Percentiles rank a stretch among this genome's conserved stretches.
These are phyloP conservation scores for Meghimatium bilineatum DNA, from an alignment of 2,888 invertebrate genomes.

Conservation along the genomic window DNA sequence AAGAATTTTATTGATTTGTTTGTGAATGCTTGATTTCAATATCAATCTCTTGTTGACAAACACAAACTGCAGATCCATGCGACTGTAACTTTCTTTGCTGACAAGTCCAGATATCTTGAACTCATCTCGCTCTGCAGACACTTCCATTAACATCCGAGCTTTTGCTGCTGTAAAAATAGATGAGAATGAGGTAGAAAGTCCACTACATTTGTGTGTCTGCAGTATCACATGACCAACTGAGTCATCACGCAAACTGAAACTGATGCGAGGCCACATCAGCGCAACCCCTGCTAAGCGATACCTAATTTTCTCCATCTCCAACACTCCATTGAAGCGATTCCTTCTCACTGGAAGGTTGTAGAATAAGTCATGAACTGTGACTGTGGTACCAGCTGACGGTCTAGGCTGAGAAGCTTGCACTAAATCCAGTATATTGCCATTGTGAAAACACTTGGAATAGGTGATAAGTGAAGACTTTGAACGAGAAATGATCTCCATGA, in stretches of 20 bases:
- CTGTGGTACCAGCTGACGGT: constrained; percentile 85
- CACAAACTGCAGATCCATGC: constrained; percentile 81
- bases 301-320: constrained; percentile 82
- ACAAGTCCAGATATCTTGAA: constrained; percentile 82
- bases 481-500: constrained; percentile 82
- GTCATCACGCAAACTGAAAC: constrained; percentile 85
- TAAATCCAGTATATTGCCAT: constrained; percentile 78
- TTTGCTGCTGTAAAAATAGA: constrained; percentile 78
- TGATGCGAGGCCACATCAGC: constrained; percentile 82
- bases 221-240: constrained; percentile 81
- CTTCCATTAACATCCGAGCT: constrained; percentile 74
- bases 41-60: constrained; percentile 83
- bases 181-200: constrained; percentile 80
- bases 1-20: constrained; percentile 77
- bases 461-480: constrained; percentile 78
- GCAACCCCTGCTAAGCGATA: constrained; percentile 82
- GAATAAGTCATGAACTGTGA: constrained; percentile 83
- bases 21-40: constrained; percentile 79
- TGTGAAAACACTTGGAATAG: constrained; percentile 80
- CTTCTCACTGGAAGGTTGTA: constrained; percentile 82
- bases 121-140: constrained; percentile 77
- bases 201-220: constrained; percentile 81
- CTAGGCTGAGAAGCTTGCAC: constrained; percentile 76
- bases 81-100: constrained; percentile 78
- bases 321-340: constrained; percentile 79